Base-by-base conservation (phyloP, 2,113 vertebrate genomes). In the Menidia beryllina region DNA sequence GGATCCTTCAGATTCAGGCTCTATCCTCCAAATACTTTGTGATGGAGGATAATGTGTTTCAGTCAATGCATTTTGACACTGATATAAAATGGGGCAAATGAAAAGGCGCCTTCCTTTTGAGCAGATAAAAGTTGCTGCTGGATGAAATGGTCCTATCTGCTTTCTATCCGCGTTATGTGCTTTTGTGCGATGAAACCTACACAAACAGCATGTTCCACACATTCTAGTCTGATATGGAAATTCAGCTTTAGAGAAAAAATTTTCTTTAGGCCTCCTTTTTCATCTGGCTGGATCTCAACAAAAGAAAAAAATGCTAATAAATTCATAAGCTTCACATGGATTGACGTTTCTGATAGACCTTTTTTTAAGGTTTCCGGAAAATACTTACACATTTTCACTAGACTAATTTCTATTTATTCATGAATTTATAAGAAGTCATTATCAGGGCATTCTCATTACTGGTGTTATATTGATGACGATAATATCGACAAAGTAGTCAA, bases 41-140 rank as follows among this genome's bases (percentile, higher is more conserved):
- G 48, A 71, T 77, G 60, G 62, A 70, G 62, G 39, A 53, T 77
- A 71, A 71, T 77, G 68, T 77, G 53, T 65, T 71, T 71, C 75
- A 77, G 67, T 71, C 53, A 58, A 57, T 59, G 60, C 67, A 53
- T 63, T 70, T 53, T 70, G 60, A 71, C 67, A 59, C 23, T 65
- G 59, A 69, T 53, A 53, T 56, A 56, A 71, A 77, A 71, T 71
- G 53, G 56, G 58, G 25, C n/a, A 77, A 77, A 77, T 77, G 59
- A 77, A 77, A 71, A 77, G 67, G 27, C 30, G 30, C 38, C 27
- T 9, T 70, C 53, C 38, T 45, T 77, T 9, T 53, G 13, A 39
- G 34, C 38, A 65, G 52, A 69, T 36, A 1, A 62, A 53, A 60
- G 53, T 38, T 23, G 30, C 36, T 26, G 23, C 15, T 52, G 27